Evolutionary conservation across 2,888 invertebrate species (phyloP).

Genomic region (Rhamnusium bicolor): DNA sequence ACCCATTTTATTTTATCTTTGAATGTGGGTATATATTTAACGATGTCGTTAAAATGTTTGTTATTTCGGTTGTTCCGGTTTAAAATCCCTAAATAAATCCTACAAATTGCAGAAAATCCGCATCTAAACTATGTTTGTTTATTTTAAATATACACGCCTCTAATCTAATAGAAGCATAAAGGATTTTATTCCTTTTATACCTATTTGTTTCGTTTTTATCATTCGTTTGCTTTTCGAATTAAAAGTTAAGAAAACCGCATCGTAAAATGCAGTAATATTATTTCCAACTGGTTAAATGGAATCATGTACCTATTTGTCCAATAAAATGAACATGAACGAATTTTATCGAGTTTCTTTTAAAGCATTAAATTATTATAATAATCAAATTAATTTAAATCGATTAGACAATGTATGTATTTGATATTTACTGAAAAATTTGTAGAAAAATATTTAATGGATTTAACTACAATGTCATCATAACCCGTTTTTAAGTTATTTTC

Average conservation of each 20-base stretch:
- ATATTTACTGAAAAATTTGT: too few species aligned
- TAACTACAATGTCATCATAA: too few species aligned
- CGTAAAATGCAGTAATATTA: background rate
- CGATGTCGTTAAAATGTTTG: constrained; percentile 64
- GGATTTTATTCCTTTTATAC: background rate
- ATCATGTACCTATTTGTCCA: too few species aligned
- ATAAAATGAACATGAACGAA: too few species aligned
- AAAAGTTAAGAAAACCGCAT: background rate
- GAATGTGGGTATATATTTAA: constrained; percentile 51
- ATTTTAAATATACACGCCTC: background rate
- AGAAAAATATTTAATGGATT: too few species aligned
- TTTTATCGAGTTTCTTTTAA: too few species aligned
- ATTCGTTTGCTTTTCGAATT: too few species aligned
- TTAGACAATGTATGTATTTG: too few species aligned
- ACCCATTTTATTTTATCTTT: constrained; percentile 45
- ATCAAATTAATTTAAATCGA: too few species aligned
- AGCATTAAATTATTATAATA: too few species aligned
- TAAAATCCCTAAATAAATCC: constrained; percentile 57
- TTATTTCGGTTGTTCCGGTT: constrained; percentile 65
- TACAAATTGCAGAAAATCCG: constrained; percentile 57
- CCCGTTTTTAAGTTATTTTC: too few species aligned
- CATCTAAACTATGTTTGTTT: constrained; percentile 34
- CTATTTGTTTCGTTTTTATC: background rate
- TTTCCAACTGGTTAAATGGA: too few species aligned
- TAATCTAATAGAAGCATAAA: background rate